Base-by-base conservation (phyloP, 2,113 vertebrate genomes). In the Saccopteryx bilineata region DNA sequence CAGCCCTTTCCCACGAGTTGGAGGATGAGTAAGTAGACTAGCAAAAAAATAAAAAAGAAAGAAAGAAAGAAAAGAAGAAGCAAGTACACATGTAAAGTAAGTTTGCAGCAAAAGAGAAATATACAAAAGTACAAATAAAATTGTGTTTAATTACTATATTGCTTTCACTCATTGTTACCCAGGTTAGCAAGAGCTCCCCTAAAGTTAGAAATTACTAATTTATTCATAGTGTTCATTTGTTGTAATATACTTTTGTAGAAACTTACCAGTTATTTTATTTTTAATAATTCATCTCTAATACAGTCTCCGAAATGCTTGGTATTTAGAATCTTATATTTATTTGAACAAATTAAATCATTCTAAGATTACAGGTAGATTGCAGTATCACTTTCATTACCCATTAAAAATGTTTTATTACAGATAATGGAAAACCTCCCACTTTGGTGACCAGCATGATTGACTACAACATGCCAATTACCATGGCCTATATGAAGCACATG, bases 401-500 rank as follows among this genome's bases (percentile, higher is more conserved):
- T 88, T 66, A 83, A 93, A 91, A 87, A 86, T 97, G 17, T 92
- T 98, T 97, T 96, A 46, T 98, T 98, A 26, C 98, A 99, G 99
- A 99, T 98, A 99, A 99, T 86, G 99, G 99, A 46, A 99, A 99
- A 72, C 98, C 99, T 90, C 98, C 99, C 52, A 98, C 99, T 69
- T 97, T 99, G 98, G 99, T 99, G 97, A 99, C 98, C 96, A 99
- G 99, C 87, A 99, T 99, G 98, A 99, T 99, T 92, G 99, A 99
- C 97, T 99, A 99, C 97, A 99, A 99, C 90, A 99, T 99, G 99
- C 99, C 99, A 65, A 99, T 99, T 94, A 99, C 99, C 91, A 99
- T 99, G 99, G 99, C 99, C 72, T 99, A 99, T 61, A 99, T 99
- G 99, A 99, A 99, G 96, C 99, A 99, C 90, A 99, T 99, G 99